phyloP scores from a whole-genome alignment of 2,113 vertebrate species.

The human (Homo sapiens) region GRCh38 chr7:4400501-4401000 shows the following conservation, averaged over 20 bases:
- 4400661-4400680: neutral
- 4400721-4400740: neutral
- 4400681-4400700: neutral
- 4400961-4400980: neutral
- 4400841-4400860: neutral
- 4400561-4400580: neutral
- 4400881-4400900: neutral
- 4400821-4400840: neutral
- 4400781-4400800: rapidly evolving
- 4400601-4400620: neutral
- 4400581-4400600: neutral
- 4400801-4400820: neutral
- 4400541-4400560: neutral
- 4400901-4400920: neutral
- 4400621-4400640: neutral
- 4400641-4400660: neutral
- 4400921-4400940: neutral
- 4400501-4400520: neutral
- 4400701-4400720: neutral
- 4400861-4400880: neutral
- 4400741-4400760: rapidly evolving
- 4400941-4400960: neutral
- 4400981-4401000: neutral
- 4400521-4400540: neutral
- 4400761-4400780: neutral